phyloP scores from a whole-genome alignment of 2,888 invertebrate species.

The Gastrophysa polygoni region DNA sequence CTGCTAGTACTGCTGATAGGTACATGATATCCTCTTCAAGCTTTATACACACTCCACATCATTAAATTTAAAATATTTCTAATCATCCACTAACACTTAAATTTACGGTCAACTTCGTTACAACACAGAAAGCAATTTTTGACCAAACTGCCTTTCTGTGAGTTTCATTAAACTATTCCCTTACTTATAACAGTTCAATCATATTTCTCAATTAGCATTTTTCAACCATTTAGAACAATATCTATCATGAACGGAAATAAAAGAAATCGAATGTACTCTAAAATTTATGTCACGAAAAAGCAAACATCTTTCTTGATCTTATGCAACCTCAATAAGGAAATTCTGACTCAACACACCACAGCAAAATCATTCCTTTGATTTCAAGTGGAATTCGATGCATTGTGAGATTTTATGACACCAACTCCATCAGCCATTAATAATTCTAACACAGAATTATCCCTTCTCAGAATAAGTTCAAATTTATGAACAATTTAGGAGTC shows the following conservation, averaged over 20 bases:
- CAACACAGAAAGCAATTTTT: constrained; percentile 12
- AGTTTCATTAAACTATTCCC: constrained; percentile 46
- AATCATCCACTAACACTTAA: constrained; percentile 56
- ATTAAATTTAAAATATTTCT: constrained; percentile 51
- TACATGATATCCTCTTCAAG: constrained; percentile 48
- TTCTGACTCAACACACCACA: no score
- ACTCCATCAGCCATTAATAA: no score
- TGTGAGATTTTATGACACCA: no score
- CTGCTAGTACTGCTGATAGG: no score
- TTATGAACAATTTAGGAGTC: no score
- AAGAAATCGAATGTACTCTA: constrained; percentile 12
- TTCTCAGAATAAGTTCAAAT: no score
- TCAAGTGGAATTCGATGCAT: no score
- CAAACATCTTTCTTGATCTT: no score
- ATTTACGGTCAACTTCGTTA: constrained; percentile 44
- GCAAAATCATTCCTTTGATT: no score
- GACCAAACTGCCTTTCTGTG: constrained; percentile 17
- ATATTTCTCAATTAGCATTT: constrained; percentile 39
- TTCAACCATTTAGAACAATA: constrained; percentile 46
- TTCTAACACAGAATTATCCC: no score
- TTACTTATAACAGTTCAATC: constrained; percentile 48
- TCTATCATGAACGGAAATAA: constrained; percentile 34
- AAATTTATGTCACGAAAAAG: background rate
- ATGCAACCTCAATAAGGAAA: no score
- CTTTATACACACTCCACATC: constrained; percentile 43